A percentile compares a stretch with the other conserved stretches of the same genome.
These are phyloP conservation scores for Dicyrtomina minuta DNA, from an alignment of 2,888 invertebrate genomes.

Conservation along the genomic window DNA sequence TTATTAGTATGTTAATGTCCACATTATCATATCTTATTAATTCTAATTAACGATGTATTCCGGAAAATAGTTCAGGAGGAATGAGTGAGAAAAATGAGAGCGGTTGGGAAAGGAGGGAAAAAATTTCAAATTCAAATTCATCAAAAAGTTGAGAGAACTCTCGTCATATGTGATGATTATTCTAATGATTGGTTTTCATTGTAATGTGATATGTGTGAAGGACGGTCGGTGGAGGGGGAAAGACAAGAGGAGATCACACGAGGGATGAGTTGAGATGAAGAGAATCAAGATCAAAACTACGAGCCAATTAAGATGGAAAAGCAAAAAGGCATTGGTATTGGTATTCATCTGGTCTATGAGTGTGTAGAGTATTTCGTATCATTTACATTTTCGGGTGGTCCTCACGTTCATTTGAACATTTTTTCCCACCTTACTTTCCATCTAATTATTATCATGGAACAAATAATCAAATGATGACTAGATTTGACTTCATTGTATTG, in stretches of 20 bases:
- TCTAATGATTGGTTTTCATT: constrained; percentile 36
- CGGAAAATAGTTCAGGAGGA: too few relatives aligned
- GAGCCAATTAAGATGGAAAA: constrained; percentile 22
- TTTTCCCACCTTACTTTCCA: constrained; percentile 33
- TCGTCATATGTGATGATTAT: constrained; percentile 21
- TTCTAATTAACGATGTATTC: too few relatives aligned
- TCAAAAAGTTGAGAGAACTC: too few relatives aligned
- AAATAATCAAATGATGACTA: too few relatives aligned
- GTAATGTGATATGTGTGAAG: constrained; percentile 1
- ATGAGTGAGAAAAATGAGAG: constrained; percentile 26
- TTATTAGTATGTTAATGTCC: too few relatives aligned
- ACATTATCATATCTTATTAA: too few relatives aligned
- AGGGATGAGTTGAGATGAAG: too few relatives aligned
- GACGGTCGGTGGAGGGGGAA: background rate
- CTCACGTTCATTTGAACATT: constrained; percentile 5
- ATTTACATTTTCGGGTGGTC: constrained; percentile 36
- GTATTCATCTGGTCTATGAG: background rate
- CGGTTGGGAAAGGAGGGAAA: background rate
- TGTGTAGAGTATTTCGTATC: constrained; percentile 3
- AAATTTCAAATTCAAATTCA: background rate
- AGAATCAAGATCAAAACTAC: background rate
- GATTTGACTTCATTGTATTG: background rate
- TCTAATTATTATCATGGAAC: constrained; percentile 17
- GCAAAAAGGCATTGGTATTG: too few relatives aligned
- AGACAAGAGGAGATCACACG: background rate